Percentiles rank a stretch among this genome's conserved stretches.
phyloP scores from a whole-genome alignment of 2,888 invertebrate species.

The Plusia festucae region DNA sequence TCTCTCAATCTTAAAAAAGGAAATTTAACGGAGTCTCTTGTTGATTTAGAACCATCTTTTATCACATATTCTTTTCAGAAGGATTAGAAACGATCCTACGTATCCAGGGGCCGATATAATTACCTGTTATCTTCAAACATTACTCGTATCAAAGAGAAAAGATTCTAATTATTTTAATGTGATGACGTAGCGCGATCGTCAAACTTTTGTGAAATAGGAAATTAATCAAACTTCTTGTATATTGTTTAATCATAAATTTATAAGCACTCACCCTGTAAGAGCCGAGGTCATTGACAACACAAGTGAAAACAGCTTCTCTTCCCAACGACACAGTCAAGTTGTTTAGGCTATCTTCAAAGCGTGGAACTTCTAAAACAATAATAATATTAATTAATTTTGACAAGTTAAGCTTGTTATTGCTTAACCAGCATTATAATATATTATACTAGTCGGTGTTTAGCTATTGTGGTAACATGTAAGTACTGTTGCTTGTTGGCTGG shows the following conservation, averaged over 20 bases:
- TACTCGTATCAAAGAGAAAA: too few species aligned
- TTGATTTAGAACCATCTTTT: too few species aligned
- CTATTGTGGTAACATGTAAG: constrained; percentile 6
- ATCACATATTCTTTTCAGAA: too few species aligned
- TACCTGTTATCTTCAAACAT: background rate
- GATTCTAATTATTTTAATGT: background rate
- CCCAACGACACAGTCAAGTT: constrained; percentile 95
- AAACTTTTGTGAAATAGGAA: background rate
- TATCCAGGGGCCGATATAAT: background rate
- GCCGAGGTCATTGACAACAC: constrained; percentile 95
- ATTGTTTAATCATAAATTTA: constrained; percentile 1
- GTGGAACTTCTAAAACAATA: constrained; percentile 90
- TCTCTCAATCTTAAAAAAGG: too few species aligned
- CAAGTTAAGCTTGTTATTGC: constrained; percentile 22
- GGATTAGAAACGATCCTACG: too few species aligned
- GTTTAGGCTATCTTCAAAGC: constrained; percentile 94
- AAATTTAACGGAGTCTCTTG: too few species aligned
- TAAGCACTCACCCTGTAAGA: constrained; percentile 92
- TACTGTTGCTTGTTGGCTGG: background rate
- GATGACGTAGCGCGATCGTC: background rate
- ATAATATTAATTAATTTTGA: constrained; percentile 48
- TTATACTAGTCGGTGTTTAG: constrained; percentile 7
- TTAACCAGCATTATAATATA: constrained; percentile 19
- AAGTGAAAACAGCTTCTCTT: constrained; percentile 94
- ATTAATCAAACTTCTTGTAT: background rate